Percentiles rank a stretch among this genome's conserved stretches.
Conservation (phyloP, 2,113 vertebrate genomes). For the Helogale parvula region DNA sequence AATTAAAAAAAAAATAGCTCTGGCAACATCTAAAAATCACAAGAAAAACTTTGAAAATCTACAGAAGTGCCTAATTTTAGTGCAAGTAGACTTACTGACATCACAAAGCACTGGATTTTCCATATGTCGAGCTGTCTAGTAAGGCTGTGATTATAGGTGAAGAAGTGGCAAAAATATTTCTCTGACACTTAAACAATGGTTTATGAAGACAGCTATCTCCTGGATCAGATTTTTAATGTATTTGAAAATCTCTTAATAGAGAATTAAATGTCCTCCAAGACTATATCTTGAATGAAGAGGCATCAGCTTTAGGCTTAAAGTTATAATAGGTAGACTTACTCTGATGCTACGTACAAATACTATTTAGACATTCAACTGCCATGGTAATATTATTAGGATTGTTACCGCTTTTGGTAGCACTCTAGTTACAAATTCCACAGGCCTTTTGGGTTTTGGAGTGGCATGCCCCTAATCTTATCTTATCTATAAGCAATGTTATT, state of each 20-base stretch:
- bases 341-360: neutral
- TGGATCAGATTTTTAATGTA: neutral
- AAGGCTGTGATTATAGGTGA: neutral
- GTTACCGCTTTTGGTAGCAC: neutral
- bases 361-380: neutral
- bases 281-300: neutral
- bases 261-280: neutral
- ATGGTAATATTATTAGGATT: neutral
- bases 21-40: neutral
- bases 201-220: neutral
- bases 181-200: neutral
- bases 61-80: neutral
- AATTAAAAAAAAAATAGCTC: neutral
- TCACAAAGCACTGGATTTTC: neutral
- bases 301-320: neutral
- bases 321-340: neutral
- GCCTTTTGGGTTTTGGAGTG: neutral
- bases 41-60: neutral
- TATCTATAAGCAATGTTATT: neutral
- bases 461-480: neutral
- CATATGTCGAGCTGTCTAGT: neutral
- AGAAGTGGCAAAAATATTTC: neutral
- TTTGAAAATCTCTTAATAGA: neutral
- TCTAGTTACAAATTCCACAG: neutral
- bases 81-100: neutral